Evolutionary conservation across 2,797 vertebrate genomes (phyloP).

Genomic region (Tragopan temminckii): DNA sequence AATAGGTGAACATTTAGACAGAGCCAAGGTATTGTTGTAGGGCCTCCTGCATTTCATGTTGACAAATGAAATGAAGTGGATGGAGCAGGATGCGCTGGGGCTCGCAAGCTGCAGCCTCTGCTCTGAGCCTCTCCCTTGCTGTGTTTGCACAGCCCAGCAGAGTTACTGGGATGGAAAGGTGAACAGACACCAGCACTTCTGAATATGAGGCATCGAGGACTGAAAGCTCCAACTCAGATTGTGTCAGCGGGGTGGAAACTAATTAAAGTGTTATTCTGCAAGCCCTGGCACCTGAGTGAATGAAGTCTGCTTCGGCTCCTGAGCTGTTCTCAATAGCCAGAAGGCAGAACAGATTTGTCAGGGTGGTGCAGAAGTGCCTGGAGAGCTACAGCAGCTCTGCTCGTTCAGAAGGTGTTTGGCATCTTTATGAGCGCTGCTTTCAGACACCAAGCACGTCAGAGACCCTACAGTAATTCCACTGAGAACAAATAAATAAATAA

Average conservation of each 20-base stretch:
- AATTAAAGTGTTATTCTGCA: not conserved
- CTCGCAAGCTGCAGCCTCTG: not conserved
- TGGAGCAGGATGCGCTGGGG: not conserved
- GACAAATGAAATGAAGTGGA: not conserved
- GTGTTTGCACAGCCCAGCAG: fast-evolving
- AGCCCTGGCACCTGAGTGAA: not conserved
- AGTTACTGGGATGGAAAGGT: not conserved
- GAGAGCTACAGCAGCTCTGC: not conserved
- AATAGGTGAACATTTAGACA: not conserved
- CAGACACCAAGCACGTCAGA: not conserved
- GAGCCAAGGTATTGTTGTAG: not conserved
- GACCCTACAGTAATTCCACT: not conserved
- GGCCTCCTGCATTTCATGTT: not conserved
- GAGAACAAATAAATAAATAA: not conserved
- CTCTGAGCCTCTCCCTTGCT: fast-evolving
- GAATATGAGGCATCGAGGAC: not conserved
- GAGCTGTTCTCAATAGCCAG: not conserved
- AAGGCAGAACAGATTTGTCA: not conserved
- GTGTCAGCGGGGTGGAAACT: not conserved
- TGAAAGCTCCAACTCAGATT: not conserved
- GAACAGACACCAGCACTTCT: not conserved
- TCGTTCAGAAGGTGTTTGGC: not conserved
- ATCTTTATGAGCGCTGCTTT: not conserved
- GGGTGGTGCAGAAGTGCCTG: not conserved
- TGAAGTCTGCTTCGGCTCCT: not conserved